Conservation (phyloP, 1,140 invertebrate species). For the Oreohelix idahoensis region DNA sequence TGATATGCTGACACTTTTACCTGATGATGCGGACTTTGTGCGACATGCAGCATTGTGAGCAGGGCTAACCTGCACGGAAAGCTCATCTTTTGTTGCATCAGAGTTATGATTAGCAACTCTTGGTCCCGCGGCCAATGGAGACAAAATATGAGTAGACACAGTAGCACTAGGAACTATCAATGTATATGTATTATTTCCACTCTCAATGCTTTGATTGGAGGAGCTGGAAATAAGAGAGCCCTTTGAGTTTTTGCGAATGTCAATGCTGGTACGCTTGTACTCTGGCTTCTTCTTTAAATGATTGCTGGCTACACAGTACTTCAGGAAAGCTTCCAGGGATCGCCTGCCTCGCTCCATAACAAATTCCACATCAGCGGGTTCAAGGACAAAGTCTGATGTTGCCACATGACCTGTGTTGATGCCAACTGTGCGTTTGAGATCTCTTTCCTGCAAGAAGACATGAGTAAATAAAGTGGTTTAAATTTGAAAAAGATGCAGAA, state of each 20-base stretch:
- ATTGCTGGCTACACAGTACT: slow-evolving; percentile 44
- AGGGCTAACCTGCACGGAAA: too few species aligned
- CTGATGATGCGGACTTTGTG: background rate
- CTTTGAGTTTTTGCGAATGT: slow-evolving; percentile 24
- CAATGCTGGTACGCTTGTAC: background rate
- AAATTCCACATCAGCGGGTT: slow-evolving; percentile 62
- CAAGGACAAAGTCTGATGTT: slow-evolving; percentile 66
- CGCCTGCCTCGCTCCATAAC: slow-evolving; percentile 51
- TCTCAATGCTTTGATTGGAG: slow-evolving; percentile 14
- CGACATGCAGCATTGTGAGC: background rate
- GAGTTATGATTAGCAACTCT: background rate
- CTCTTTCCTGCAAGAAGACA: slow-evolving; percentile 46
- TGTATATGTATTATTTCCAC: background rate
- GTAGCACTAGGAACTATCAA: background rate
- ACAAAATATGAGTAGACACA: background rate
- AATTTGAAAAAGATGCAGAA: too few species aligned
- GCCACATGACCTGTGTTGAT: slow-evolving; percentile 71
- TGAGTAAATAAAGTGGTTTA: too few species aligned
- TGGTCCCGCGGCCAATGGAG: background rate
- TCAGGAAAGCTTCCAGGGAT: slow-evolving; percentile 46
- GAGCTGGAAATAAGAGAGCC: slow-evolving; percentile 5
- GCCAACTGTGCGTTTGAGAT: slow-evolving; percentile 66
- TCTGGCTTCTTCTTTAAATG: slow-evolving; percentile 30
- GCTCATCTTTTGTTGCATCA: background rate
- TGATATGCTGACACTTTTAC: slow-evolving; percentile 13